A percentile compares a stretch with the other conserved stretches of the same genome.
Evolutionary conservation across 2,888 invertebrate species (phyloP).

Genomic region (Watsonalla cultraria): DNA sequence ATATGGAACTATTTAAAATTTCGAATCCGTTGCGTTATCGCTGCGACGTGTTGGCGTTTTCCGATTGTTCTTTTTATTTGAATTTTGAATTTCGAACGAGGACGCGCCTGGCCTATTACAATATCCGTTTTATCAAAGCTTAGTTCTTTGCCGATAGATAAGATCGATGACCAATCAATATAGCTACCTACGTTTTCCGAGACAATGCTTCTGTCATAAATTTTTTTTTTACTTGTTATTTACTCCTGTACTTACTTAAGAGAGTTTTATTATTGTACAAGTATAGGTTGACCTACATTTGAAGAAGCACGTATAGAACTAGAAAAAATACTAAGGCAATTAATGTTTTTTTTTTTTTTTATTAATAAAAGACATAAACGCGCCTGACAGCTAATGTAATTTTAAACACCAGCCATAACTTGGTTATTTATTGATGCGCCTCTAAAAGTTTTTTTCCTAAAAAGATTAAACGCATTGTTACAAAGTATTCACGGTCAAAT

Average conservation of each 20-base stretch:
- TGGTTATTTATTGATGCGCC: background rate
- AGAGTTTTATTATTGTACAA: no score
- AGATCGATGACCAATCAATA: slow-evolving; percentile 3
- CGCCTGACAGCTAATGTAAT: background rate
- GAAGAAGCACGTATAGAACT: no score
- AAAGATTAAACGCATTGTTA: slow-evolving; percentile 40
- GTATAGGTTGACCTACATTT: no score
- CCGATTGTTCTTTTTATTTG: slow-evolving; percentile 63
- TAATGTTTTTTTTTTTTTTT: background rate
- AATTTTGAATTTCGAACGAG: slow-evolving; percentile 31
- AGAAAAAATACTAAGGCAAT: no score
- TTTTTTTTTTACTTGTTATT: no score
- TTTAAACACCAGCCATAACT: background rate
- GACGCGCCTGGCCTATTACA: slow-evolving; percentile 26
- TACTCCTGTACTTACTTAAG: no score
- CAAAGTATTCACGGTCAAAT: slow-evolving; percentile 41
- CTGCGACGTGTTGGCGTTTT: slow-evolving; percentile 70
- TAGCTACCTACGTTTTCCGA: slow-evolving; percentile 3
- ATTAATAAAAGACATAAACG: background rate
- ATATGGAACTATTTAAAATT: slow-evolving; percentile 78
- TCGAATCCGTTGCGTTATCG: slow-evolving; percentile 78
- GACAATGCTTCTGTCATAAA: background rate
- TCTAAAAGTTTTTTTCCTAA: background rate
- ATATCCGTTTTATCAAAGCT: slow-evolving; percentile 37
- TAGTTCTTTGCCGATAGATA: slow-evolving; percentile 5